A percentile compares a stretch with the other conserved stretches of the same genome.
Evolutionary conservation across 2,888 invertebrate genomes (phyloP).

Genomic region (Agriotes lineatus): DNA sequence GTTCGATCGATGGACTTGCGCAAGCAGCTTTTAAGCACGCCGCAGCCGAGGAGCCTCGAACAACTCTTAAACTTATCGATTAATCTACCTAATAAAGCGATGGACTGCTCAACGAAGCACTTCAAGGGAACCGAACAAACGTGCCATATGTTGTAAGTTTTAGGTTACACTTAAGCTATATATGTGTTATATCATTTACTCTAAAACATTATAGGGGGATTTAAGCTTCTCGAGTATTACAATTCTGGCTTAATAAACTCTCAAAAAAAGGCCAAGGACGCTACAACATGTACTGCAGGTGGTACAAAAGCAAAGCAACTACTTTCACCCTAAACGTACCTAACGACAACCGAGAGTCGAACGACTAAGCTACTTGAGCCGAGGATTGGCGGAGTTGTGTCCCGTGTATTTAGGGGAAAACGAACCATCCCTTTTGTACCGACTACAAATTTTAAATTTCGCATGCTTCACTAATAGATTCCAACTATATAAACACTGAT

Average conservation of each 20-base stretch:
- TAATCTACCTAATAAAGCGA: slow-evolving; percentile 3
- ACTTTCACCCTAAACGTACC: background rate
- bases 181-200: slow-evolving; percentile 28
- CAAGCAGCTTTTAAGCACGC: background rate
- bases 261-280: slow-evolving; percentile 19
- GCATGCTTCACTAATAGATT: slow-evolving; percentile 39
- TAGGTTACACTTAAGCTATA: slow-evolving; percentile 35
- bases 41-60: background rate
- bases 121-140: background rate
- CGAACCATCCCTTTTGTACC: slow-evolving; percentile 19
- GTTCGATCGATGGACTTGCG: background rate
- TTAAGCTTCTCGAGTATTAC: slow-evolving; percentile 35
- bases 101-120: background rate
- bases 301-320: slow-evolving; percentile 10
- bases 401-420: background rate
- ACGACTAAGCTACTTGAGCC: slow-evolving; percentile 24
- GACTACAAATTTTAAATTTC: slow-evolving; percentile 30
- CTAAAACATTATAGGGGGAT: slow-evolving; percentile 35
- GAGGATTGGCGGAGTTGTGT: background rate
- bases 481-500: slow-evolving; percentile 43
- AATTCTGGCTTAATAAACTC: slow-evolving; percentile 14
- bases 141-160: slow-evolving; percentile 17
- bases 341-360: background rate
- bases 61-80: slow-evolving; percentile 6
- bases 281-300: slow-evolving; percentile 29